Conservation (phyloP, 2,113 vertebrate genomes). For the Accipiter virgatus region DNA sequence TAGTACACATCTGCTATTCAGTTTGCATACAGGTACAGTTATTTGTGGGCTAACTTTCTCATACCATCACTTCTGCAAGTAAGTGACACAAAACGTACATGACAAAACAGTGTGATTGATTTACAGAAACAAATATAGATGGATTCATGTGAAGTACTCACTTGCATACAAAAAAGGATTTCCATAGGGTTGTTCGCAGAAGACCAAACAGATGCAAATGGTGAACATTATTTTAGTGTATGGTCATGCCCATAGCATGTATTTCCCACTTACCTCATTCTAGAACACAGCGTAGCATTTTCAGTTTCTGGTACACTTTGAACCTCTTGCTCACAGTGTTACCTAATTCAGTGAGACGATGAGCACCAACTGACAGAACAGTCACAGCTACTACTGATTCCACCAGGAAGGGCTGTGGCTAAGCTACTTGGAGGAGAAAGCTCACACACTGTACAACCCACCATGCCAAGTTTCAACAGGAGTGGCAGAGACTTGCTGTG, state of each 20-base stretch:
- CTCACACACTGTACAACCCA: not conserved
- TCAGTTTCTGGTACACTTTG: not conserved
- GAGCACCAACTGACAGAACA: not conserved
- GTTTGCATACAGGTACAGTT: not conserved
- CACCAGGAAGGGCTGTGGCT: not conserved
- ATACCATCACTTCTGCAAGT: not conserved
- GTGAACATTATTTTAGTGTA: not conserved
- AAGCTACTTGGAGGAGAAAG: not conserved
- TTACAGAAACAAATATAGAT: not conserved
- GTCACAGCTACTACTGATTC: not conserved
- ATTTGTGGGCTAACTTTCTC: not conserved
- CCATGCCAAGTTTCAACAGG: not conserved
- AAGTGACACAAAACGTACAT: not conserved
- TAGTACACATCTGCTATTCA: not conserved
- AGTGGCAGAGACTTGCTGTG: not conserved
- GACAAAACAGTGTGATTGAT: not conserved
- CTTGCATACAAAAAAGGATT: not conserved
- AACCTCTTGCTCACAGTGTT: not conserved
- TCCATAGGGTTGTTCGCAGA: not conserved
- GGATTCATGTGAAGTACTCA: not conserved
- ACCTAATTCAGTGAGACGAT: not conserved
- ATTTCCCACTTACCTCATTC: not conserved
- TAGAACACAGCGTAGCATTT: not conserved
- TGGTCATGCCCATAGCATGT: fast-evolving
- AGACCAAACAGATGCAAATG: not conserved